Base-by-base conservation (phyloP, 1,140 invertebrate species). In the Caenorhabditis brenneri region DNA sequence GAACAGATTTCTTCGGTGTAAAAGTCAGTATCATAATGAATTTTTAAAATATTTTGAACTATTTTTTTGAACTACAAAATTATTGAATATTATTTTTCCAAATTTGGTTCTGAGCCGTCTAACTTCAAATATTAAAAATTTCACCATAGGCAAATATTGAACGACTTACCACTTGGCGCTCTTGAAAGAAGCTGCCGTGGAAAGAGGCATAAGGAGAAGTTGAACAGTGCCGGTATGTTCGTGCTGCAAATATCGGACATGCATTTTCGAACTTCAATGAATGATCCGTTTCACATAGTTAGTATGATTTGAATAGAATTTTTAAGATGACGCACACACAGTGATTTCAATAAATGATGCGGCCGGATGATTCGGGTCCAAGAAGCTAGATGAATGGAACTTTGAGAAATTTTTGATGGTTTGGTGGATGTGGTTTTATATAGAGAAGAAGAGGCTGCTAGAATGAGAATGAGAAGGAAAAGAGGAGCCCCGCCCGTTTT, bases 241-340 rank as follows among this genome's bases (percentile, higher is more conserved):
- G 80, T 90, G 89, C 88, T 90, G 89, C 74, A 90, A 91, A 69
- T 90, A 90, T 51, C 86, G 87, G 55, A 91, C 89, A 79, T 90
- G 87, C 89, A 90, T 90, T 81, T 83, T 86, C 42, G 19, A 46
- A 74, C 74, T 22, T n/a, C 5, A 7, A 39, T 60, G 36, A 29
- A 42, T 51, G 16, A 12, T 19, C 36, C 27, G 4, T 31, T 31
- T 65, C 42, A 53, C 33, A 36, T 39, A n/a, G n/a, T n/a, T n/a
- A n/a, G n/a, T n/a, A n/a, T n/a, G n/a, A n/a, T n/a, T n/a, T n/a
- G n/a, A n/a, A n/a, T n/a, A n/a, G n/a, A n/a, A n/a, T n/a, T n/a
- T n/a, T n/a, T n/a, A n/a, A n/a, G n/a, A n/a, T n/a, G n/a, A n/a
- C n/a, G n/a, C n/a, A n/a, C n/a, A n/a, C n/a, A n/a, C n/a, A n/a